phyloP scores from a whole-genome alignment of 1,140 invertebrate species.

The Cydia amplana region DNA sequence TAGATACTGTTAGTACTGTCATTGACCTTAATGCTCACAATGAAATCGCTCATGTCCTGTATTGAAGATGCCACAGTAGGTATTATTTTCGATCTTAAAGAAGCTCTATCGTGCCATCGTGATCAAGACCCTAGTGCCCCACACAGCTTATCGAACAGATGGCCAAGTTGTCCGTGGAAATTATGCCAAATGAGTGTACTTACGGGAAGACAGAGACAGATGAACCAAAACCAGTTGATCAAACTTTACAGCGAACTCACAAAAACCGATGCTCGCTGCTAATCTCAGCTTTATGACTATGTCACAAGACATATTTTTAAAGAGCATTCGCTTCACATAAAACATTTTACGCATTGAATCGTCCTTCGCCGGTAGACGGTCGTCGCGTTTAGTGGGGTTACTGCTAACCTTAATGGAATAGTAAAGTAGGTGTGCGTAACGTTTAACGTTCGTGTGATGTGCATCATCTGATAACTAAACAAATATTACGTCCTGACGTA shows the following conservation, averaged over 20 bases:
- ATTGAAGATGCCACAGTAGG: conserved; percentile 14
- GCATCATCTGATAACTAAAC: conserved; percentile 39
- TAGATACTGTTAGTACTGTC: conserved; percentile 44
- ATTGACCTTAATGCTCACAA: conserved; percentile 58
- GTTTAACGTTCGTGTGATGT: conserved; percentile 51
- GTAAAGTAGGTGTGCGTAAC: conserved; percentile 62
- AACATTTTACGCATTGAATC: conserved; percentile 55
- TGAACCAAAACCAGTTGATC: conserved; percentile 65
- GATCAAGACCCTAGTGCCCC: neutral
- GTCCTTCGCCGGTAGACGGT: conserved; percentile 55
- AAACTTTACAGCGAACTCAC: conserved; percentile 74
- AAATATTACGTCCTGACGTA: conserved; percentile 10
- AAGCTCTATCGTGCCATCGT: conserved; percentile 4
- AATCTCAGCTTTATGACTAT: neutral
- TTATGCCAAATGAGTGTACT: conserved; percentile 57
- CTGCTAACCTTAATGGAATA: conserved; percentile 63
- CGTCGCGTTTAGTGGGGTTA: conserved; percentile 54
- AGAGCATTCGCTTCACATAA: conserved; percentile 37
- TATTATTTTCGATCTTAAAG: conserved; percentile 16
- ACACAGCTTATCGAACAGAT: conserved; percentile 16
- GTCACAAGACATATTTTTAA: conserved; percentile 34
- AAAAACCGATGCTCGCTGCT: neutral
- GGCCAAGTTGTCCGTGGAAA: conserved; percentile 40
- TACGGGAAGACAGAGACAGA: conserved; percentile 58
- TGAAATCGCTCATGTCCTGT: conserved; percentile 68